Evolutionary conservation across 2,797 vertebrate species (phyloP), one percentile per base, ranked within the genome.

Genomic region (Rallus crepitans): DNA sequence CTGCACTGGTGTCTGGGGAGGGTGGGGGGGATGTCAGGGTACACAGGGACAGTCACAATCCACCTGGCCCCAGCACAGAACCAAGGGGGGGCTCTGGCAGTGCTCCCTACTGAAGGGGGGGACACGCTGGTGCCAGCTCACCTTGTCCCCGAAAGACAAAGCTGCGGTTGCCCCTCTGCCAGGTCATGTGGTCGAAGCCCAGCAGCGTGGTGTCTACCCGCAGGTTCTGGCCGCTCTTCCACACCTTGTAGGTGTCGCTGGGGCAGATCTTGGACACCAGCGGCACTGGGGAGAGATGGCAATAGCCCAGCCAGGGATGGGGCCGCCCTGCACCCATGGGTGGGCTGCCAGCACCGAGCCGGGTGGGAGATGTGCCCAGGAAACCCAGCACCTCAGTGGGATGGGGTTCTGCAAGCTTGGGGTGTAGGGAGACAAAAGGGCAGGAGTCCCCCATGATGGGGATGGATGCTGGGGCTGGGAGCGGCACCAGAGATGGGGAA

Each of bases 121-220:
- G 20, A 3, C 45, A 15, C 1, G 21, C 18, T 0, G 0, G 15
- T 3, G 57, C 8, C 1, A 2, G 18, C 82, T 98, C 91, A 99
- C 99, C 99, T 98, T 99, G 99, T 42, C 99, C 99, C 85, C 97
- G 98, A 97, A 99, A 99, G 96, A 99, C 98, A 11, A 99, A 99
- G 97, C 99, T 99, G 87, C 99, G 98, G 96, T 99, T 99, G 94
- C 99, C 99, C 95, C 99, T 98, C 97, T 99, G 99, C 99, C 99
- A 99, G n/a, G 99, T 99, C 99, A 99, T 99, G 33, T 99, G 99
- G 94, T 99, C 99, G 12, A 99, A 99, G 80, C 99, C 99, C 97
- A 99, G 99, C 86, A 99, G 97, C 0, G 99, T 99, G 63, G 99
- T 99, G 98, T 99, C 99, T 33, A 99, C 99, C 3, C 99, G 98